Percentiles rank a stretch among this genome's conserved stretches.
Conservation (phyloP, 2,797 vertebrate species). For the Syncerus caffer region DNA sequence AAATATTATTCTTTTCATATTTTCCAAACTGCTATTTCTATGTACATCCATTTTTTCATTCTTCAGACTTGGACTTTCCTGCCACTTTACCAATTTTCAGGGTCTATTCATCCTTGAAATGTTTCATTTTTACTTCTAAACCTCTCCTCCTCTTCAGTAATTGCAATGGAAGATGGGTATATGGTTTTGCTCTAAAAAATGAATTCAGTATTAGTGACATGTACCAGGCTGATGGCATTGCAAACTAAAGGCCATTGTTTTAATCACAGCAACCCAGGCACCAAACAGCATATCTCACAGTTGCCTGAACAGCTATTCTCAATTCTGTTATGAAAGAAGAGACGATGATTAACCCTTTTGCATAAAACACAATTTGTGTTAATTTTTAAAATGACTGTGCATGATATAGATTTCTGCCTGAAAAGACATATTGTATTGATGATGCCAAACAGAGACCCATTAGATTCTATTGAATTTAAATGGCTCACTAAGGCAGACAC, state of each 20-base stretch:
- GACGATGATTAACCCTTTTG: constrained; percentile 41
- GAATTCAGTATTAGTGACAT: constrained; percentile 58
- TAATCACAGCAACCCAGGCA: constrained; percentile 15
- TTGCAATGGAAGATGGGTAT: constrained; percentile 65
- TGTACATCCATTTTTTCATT: constrained; percentile 50
- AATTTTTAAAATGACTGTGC: constrained; percentile 43
- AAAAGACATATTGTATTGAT: constrained; percentile 59
- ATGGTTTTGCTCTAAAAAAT: constrained; percentile 45
- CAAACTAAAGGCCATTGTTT: constrained; percentile 49
- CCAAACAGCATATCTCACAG: neutral
- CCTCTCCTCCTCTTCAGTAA: constrained; percentile 55
- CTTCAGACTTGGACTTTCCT: constrained; percentile 62
- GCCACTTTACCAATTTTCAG: constrained; percentile 64
- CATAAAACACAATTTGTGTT: constrained; percentile 26
- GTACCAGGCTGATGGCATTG: constrained; percentile 16
- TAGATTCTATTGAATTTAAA: constrained; percentile 53
- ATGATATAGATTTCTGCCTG: constrained; percentile 13
- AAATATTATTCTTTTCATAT: constrained; percentile 58
- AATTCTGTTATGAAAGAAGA: neutral
- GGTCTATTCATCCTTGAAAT: constrained; percentile 74
- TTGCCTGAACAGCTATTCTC: neutral
- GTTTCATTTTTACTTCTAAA: constrained; percentile 72
- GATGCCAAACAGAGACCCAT: constrained; percentile 50
- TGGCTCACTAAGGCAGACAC: constrained; percentile 45
- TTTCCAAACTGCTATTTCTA: constrained; percentile 61